phyloP scores from a whole-genome alignment of 2,797 vertebrate genomes.

The Neostethus bicornis region DNA sequence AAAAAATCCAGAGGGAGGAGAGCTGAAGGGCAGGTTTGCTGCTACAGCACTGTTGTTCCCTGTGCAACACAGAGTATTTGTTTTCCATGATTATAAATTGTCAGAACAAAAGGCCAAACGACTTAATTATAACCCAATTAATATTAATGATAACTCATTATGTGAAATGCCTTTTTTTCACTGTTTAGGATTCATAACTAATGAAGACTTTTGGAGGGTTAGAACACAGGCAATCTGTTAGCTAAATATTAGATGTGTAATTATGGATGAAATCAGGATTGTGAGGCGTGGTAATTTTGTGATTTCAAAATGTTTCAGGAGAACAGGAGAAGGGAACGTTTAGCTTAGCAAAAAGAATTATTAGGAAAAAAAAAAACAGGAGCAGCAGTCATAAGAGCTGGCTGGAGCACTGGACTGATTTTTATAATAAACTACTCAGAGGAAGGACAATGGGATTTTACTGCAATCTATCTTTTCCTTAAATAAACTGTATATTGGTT shows the following conservation, averaged over 20 bases:
- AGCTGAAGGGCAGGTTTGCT: constrained; percentile 48
- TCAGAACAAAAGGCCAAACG: constrained; percentile 34
- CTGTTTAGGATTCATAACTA: constrained; percentile 20
- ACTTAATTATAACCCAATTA: constrained; percentile 37
- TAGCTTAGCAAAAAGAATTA: no score
- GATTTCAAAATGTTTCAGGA: no score
- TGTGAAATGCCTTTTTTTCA: constrained; percentile 18
- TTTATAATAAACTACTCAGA: neutral
- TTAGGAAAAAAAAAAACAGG: neutral
- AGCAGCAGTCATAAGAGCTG: neutral
- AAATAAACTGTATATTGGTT: neutral
- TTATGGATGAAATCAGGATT: constrained; percentile 21
- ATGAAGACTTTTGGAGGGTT: neutral
- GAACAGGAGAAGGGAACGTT: neutral
- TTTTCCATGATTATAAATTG: constrained; percentile 29
- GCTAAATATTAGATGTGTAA: constrained; percentile 4
- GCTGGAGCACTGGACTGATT: neutral
- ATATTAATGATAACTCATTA: constrained; percentile 23
- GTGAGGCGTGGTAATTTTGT: constrained; percentile 9
- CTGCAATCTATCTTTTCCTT: neutral
- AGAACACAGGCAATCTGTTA: neutral
- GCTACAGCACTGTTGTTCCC: constrained; percentile 18
- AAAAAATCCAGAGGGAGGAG: constrained; percentile 36
- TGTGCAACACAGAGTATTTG: constrained; percentile 24
- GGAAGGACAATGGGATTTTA: neutral